Evolutionary conservation across 2,113 vertebrate species (phyloP).

Genomic region (Gavia stellata): DNA sequence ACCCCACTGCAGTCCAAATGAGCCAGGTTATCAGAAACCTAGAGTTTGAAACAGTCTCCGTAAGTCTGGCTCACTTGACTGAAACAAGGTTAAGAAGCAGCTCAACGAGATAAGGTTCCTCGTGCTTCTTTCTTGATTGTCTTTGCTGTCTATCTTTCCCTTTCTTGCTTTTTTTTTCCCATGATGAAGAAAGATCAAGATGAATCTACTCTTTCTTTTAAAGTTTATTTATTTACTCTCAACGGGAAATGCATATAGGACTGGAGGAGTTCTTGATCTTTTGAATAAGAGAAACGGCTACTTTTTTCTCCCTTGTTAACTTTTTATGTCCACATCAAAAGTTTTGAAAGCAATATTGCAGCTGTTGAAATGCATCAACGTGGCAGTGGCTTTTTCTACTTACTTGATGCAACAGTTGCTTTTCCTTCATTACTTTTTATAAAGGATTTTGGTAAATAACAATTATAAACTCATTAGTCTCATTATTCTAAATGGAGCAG

Average conservation of each 20-base stretch:
- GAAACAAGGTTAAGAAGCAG: not conserved
- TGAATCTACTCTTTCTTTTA: not conserved
- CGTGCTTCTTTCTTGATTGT: not conserved
- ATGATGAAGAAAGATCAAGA: not conserved
- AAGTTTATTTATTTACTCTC: not conserved
- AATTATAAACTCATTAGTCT: conserved; percentile 20
- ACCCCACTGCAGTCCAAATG: not conserved
- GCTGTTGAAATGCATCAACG: not conserved
- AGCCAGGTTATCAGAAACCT: not conserved
- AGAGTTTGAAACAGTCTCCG: not conserved
- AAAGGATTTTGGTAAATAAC: conserved; percentile 25
- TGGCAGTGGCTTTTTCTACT: not conserved
- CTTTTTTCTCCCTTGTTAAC: not conserved
- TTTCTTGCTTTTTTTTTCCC: not conserved
- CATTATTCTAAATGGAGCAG: conserved; percentile 12
- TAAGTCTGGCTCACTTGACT: not conserved
- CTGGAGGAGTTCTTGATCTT: not conserved
- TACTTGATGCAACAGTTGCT: not conserved
- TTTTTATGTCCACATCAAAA: not conserved
- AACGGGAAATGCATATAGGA: not conserved
- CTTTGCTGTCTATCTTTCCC: not conserved
- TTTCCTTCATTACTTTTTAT: conserved; percentile 12
- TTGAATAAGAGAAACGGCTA: not conserved
- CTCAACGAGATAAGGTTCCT: not conserved
- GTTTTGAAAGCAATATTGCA: not conserved